These are phyloP conservation scores for Drosophila nr. perissopoda DNA, from an alignment of 2,888 invertebrate genomes.

Conservation along the genomic window DNA sequence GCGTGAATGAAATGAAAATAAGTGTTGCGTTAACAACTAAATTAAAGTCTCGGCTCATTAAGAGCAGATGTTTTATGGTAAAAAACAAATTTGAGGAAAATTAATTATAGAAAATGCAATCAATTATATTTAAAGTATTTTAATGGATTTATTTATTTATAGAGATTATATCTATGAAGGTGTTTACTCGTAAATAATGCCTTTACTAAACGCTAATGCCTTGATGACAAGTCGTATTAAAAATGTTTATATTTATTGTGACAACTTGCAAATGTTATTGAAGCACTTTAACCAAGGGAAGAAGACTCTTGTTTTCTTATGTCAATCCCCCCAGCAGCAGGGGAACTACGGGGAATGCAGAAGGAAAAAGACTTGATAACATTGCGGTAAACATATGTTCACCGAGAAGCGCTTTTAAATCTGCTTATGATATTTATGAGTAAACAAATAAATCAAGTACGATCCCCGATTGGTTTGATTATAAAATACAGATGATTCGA, in stretches of 20 bases:
- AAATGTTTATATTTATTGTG: not conserved
- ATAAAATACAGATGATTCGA: not conserved
- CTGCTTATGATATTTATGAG: not conserved
- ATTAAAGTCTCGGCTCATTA: not conserved
- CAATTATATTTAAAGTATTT: not conserved
- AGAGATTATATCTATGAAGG: not conserved
- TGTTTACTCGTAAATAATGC: not conserved
- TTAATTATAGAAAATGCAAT: not conserved
- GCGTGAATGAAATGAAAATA: not conserved
- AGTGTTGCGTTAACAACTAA: slow-evolving; percentile 12
- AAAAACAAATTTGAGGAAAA: not conserved
- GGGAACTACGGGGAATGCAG: not conserved
- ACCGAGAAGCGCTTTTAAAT: not conserved
- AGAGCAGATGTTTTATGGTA: not conserved
- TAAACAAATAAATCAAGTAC: slow-evolving; percentile 11
- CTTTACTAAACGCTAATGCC: not conserved
- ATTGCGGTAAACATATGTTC: not conserved
- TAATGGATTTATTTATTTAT: not conserved
- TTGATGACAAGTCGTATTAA: not conserved
- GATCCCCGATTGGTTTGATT: not conserved
- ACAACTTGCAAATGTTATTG: not conserved
- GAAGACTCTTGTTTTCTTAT: too few species aligned
- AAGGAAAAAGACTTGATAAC: slow-evolving; percentile 10
- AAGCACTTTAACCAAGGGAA: not conserved
- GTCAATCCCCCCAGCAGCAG: not conserved